Percentiles rank a stretch among this genome's conserved stretches.
These are phyloP conservation scores for Pteria penguin DNA, from an alignment of 2,888 invertebrate genomes.

Conservation along the genomic window DNA sequence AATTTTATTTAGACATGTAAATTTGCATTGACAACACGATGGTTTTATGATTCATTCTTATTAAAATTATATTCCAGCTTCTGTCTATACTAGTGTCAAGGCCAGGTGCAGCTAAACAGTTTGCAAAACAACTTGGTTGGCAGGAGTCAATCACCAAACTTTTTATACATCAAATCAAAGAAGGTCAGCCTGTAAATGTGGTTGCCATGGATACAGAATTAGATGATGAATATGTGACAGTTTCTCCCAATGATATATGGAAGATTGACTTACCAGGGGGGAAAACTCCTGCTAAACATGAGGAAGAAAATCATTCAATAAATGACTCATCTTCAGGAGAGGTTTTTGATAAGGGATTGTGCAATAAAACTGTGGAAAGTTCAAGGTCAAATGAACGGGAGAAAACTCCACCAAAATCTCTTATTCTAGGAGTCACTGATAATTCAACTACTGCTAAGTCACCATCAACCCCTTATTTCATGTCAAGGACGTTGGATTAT, in stretches of 20 bases:
- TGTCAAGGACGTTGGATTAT: slow-evolving; percentile 59
- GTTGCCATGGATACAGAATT: slow-evolving; percentile 1
- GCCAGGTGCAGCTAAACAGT: slow-evolving; percentile 68
- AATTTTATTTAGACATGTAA: too few relatives aligned
- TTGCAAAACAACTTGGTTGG: slow-evolving; percentile 82
- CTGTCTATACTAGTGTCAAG: slow-evolving; percentile 72
- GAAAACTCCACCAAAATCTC: not conserved
- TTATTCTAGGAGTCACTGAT: not conserved
- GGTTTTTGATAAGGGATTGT: too few relatives aligned
- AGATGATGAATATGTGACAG: slow-evolving; percentile 1
- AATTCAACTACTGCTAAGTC: slow-evolving; percentile 32
- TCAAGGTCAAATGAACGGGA: not conserved
- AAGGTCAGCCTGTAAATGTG: slow-evolving; percentile 28
- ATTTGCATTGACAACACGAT: too few relatives aligned
- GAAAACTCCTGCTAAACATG: not conserved
- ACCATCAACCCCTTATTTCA: slow-evolving; percentile 66
- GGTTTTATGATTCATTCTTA: too few relatives aligned
- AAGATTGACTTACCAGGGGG: not conserved
- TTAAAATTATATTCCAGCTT: slow-evolving; percentile 61
- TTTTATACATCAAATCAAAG: slow-evolving; percentile 61
- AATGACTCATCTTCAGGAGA: not conserved
- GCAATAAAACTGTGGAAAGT: slow-evolving; percentile 15
- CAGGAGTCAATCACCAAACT: slow-evolving; percentile 82
- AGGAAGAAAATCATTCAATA: not conserved
- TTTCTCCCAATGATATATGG: not conserved